Conservation (phyloP, 2,113 vertebrate species). For the Myrmophylax atrothorax region DNA sequence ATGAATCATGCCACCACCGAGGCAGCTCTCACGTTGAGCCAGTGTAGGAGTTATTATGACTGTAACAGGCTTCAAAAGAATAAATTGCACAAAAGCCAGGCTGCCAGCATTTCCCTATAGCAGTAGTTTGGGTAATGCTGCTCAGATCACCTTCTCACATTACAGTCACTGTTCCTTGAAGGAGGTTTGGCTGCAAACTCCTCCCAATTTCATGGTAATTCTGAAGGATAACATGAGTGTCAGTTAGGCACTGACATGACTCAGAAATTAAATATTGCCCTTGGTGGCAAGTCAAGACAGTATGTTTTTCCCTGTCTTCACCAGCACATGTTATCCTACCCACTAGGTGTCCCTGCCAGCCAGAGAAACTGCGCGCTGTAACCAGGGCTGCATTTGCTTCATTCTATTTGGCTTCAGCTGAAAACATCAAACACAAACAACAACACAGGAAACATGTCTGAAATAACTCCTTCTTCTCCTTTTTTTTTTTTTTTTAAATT, state of each 20-base stretch:
- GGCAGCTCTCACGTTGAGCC: neutral
- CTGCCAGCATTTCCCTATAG: neutral
- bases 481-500: neutral
- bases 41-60: constrained; percentile 5
- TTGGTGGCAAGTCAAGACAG: neutral
- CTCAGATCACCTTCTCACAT: neutral
- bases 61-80: neutral
- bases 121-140: neutral
- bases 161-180: neutral
- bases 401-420: neutral
- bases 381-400: neutral
- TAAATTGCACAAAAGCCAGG: neutral
- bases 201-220: neutral
- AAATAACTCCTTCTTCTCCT: neutral
- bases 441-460: neutral
- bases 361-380: neutral
- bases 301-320: neutral
- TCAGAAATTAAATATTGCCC: neutral
- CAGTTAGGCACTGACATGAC: neutral
- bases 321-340: constrained; percentile 1
- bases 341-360: constrained; percentile 66
- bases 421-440: neutral
- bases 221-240: neutral
- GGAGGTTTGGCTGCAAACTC: neutral
- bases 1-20: neutral